These are phyloP conservation scores for Drosophila anomalipes DNA, from an alignment of 2,888 invertebrate genomes.

Conservation along the genomic window DNA sequence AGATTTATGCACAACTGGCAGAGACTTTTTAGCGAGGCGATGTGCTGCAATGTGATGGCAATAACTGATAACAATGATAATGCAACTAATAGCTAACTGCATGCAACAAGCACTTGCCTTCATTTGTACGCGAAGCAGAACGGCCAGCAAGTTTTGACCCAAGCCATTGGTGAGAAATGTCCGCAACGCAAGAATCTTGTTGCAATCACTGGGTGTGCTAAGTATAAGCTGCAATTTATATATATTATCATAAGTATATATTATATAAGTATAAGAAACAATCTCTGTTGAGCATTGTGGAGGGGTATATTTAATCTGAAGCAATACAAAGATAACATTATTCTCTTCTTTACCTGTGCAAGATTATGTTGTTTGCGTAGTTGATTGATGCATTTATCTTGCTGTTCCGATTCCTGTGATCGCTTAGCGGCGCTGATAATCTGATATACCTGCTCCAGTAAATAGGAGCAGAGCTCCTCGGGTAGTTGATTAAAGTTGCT, in stretches of 20 bases:
- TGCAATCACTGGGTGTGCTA: slow-evolving; percentile 83
- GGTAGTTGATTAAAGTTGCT: slow-evolving; percentile 83
- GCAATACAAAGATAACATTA: not conserved
- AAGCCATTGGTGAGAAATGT: slow-evolving; percentile 83
- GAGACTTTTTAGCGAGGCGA: slow-evolving; percentile 83
- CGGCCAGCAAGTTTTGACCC: slow-evolving; percentile 82
- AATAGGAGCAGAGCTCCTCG: slow-evolving; percentile 83
- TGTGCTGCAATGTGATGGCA: slow-evolving; percentile 69
- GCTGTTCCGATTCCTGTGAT: slow-evolving; percentile 60
- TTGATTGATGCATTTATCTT: slow-evolving; percentile 63
- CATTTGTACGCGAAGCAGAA: slow-evolving; percentile 81
- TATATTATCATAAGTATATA: not conserved
- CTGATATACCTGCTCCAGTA: slow-evolving; percentile 83
- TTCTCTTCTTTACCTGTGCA: slow-evolving; percentile 72
- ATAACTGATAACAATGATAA: slow-evolving; percentile 10
- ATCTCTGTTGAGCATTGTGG: not conserved
- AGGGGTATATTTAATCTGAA: not conserved
- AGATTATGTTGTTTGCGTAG: slow-evolving; percentile 80
- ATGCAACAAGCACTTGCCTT: slow-evolving; percentile 67
- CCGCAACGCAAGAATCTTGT: slow-evolving; percentile 83
- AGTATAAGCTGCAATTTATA: slow-evolving; percentile 78
- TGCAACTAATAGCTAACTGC: not conserved
- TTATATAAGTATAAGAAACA: not conserved
- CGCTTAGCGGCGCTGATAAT: slow-evolving; percentile 83
- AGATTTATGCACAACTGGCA: slow-evolving; percentile 83